A percentile compares a stretch with the other conserved stretches of the same genome.
phyloP scores from a whole-genome alignment of 1,140 invertebrate species.

The Drosophila gunungcola region DNA sequence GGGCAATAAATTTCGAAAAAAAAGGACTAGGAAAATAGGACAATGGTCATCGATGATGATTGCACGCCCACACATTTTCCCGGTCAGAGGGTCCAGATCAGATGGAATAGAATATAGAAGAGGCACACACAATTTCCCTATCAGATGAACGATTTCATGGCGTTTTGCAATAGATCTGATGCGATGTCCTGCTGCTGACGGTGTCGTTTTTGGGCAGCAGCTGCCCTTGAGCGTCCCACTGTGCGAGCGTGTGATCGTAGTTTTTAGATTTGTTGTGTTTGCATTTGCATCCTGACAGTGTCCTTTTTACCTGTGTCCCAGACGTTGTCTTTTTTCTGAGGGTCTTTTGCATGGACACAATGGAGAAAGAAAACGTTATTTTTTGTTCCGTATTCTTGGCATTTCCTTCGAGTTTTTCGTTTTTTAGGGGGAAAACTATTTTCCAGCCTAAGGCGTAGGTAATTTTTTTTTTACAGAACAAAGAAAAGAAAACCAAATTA shows the following conservation, averaged over 20 bases:
- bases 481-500: slow-evolving; percentile 43
- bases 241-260: slow-evolving; percentile 76
- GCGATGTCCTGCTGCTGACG: slow-evolving; percentile 46
- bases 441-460: slow-evolving; percentile 19
- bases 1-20: slow-evolving; percentile 32
- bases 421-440: slow-evolving; percentile 40
- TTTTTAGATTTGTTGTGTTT: slow-evolving; percentile 43
- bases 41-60: slow-evolving; percentile 55
- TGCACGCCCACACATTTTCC: slow-evolving; percentile 70
- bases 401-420: slow-evolving; percentile 26
- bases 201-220: slow-evolving; percentile 51
- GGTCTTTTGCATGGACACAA: slow-evolving; percentile 62
- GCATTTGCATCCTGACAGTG: slow-evolving; percentile 67
- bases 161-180: slow-evolving; percentile 72
- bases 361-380: slow-evolving; percentile 35
- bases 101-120: slow-evolving; percentile 16
- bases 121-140: slow-evolving; percentile 49
- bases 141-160: slow-evolving; percentile 72
- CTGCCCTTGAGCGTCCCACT: slow-evolving; percentile 53
- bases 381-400: slow-evolving; percentile 3
- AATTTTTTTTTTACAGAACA: slow-evolving; percentile 37
- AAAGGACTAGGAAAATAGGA: slow-evolving; percentile 29
- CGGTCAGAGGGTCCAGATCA: slow-evolving; percentile 24
- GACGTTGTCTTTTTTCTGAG: slow-evolving; percentile 30
- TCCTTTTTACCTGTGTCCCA: slow-evolving; percentile 58